A percentile compares a stretch with the other conserved stretches of the same genome.
These are phyloP conservation scores for Gryllus bimaculatus DNA, from an alignment of 1,140 invertebrate species.

Conservation along the genomic window DNA sequence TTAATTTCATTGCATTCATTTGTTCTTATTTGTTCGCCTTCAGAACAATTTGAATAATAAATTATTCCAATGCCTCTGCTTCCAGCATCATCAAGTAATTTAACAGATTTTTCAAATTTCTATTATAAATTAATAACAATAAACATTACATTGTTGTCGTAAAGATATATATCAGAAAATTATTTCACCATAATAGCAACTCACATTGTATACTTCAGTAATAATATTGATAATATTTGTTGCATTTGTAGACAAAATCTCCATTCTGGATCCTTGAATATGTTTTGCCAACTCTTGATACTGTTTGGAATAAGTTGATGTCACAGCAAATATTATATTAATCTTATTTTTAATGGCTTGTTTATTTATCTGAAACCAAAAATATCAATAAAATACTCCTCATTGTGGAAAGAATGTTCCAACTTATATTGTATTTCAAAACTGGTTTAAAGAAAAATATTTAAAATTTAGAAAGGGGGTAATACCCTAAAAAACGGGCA, in stretches of 20 bases:
- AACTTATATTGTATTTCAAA: too few relatives aligned
- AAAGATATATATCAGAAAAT: too few relatives aligned
- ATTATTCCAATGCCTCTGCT: background rate
- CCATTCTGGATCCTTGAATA: slow-evolving; percentile 55
- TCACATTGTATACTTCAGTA: slow-evolving; percentile 59
- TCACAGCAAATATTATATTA: slow-evolving; percentile 66
- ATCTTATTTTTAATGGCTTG: slow-evolving; percentile 56
- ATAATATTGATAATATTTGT: slow-evolving; percentile 65
- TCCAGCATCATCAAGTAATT: background rate
- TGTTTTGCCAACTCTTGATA: slow-evolving; percentile 53
- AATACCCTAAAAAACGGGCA: too few relatives aligned
- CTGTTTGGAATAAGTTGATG: slow-evolving; percentile 43
- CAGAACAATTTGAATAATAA: background rate
- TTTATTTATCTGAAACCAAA: slow-evolving; percentile 30
- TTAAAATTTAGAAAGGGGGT: too few relatives aligned
- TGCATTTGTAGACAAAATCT: slow-evolving; percentile 56
- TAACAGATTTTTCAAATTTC: background rate
- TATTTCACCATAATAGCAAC: background rate
- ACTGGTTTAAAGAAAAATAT: too few relatives aligned
- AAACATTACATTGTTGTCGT: too few relatives aligned
- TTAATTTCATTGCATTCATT: background rate
- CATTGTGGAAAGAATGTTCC: too few relatives aligned
- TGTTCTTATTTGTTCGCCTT: background rate
- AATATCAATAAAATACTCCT: too few relatives aligned
- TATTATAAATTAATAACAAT: background rate